phyloP scores from a whole-genome alignment of 2,888 invertebrate species.

The Torymus aiolomorphi region DNA sequence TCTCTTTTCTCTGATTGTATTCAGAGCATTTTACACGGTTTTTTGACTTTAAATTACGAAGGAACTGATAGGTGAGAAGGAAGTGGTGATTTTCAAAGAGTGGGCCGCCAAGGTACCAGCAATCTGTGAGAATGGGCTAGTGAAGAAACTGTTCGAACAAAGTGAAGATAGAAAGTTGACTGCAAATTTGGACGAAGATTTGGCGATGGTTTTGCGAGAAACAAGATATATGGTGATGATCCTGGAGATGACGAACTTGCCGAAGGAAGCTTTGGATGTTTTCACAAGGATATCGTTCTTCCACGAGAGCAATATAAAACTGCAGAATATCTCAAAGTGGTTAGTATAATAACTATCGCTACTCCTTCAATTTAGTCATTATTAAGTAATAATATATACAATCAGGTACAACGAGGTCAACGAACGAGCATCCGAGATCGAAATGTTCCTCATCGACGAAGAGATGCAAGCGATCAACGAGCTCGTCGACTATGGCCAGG shows the following conservation, averaged over 20 bases:
- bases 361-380: not conserved
- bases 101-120: constrained; percentile 84
- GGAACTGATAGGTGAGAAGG: constrained; percentile 80
- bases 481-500: constrained; percentile 82
- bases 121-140: constrained; percentile 81
- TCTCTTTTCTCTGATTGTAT: constrained; percentile 41
- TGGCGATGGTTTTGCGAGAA: constrained; percentile 87
- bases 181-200: constrained; percentile 83
- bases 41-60: constrained; percentile 40
- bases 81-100: constrained; percentile 80
- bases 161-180: constrained; percentile 78
- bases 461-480: constrained; percentile 87
- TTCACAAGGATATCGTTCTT: constrained; percentile 84
- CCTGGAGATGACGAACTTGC: constrained; percentile 81
- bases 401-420: constrained; percentile 89
- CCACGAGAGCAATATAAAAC: constrained; percentile 74
- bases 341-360: constrained; percentile 57
- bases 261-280: constrained; percentile 80
- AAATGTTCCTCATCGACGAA: constrained; percentile 85
- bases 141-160: constrained; percentile 80
- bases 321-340: constrained; percentile 70
- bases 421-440: constrained; percentile 84
- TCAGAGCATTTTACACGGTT: constrained; percentile 65
- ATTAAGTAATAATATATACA: not conserved
- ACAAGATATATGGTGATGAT: constrained; percentile 84